Evolutionary conservation across 2,113 vertebrate genomes (phyloP).

Genomic region (Carassius gibelio): DNA sequence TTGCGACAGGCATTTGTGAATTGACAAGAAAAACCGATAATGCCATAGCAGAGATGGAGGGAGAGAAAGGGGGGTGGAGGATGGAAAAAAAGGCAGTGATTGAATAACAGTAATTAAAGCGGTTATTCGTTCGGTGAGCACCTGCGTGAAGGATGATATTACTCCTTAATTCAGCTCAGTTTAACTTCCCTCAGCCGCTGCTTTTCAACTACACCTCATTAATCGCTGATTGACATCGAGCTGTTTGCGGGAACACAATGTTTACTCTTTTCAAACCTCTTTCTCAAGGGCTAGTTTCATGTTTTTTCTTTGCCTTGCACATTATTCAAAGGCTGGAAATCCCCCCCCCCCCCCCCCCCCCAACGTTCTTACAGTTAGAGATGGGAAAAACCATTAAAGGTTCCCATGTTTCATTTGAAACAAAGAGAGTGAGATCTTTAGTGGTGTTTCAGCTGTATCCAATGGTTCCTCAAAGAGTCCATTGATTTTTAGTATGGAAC

Average conservation of each 20-base stretch:
- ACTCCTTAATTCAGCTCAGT: constrained; percentile 82
- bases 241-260: constrained; percentile 79
- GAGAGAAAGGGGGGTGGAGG: constrained; percentile 43
- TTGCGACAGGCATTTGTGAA: constrained; percentile 88
- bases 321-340: constrained; percentile 44
- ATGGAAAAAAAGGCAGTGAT: constrained; percentile 88
- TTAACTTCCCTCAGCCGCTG: constrained; percentile 81
- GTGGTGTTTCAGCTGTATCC: background rate
- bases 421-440: constrained; percentile 6
- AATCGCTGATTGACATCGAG: constrained; percentile 83
- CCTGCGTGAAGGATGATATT: constrained; percentile 88
- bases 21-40: constrained; percentile 94
- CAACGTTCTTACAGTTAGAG: constrained; percentile 23
- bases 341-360: background rate
- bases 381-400: constrained; percentile 31
- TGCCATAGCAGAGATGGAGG: constrained; percentile 84
- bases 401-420: constrained; percentile 18
- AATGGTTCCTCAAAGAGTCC: background rate
- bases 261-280: constrained; percentile 76
- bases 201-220: constrained; percentile 80
- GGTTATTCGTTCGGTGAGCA: constrained; percentile 98
- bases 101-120: constrained; percentile 99
- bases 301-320: constrained; percentile 60
- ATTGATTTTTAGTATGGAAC: background rate
- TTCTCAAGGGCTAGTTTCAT: constrained; percentile 64